Evolutionary conservation across 2,113 vertebrate genomes (phyloP).

Genomic region (Odocoileus virginianus): DNA sequence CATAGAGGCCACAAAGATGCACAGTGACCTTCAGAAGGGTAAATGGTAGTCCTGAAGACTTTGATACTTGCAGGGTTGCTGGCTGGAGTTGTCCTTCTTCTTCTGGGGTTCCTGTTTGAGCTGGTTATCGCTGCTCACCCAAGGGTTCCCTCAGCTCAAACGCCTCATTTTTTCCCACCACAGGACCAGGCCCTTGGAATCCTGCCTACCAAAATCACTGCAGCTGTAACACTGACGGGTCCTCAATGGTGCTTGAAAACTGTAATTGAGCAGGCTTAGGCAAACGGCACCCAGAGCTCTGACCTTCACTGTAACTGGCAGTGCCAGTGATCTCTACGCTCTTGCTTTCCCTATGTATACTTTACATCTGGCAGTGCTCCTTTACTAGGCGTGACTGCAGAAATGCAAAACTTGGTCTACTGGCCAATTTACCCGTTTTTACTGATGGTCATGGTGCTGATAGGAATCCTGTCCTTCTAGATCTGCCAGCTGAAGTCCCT

Average conservation of each 20-base stretch:
- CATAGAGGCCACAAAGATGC: slow-evolving; percentile 98
- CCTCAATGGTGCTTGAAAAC: slow-evolving; percentile 99
- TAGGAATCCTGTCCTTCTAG: slow-evolving; percentile 97
- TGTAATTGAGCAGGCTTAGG: slow-evolving; percentile 98
- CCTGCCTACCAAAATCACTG: slow-evolving; percentile 98
- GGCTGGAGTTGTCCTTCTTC: slow-evolving; percentile 92
- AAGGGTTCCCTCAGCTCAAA: slow-evolving; percentile 96
- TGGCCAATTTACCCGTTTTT: slow-evolving; percentile 96
- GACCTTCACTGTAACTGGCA: slow-evolving; percentile 95
- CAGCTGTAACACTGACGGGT: slow-evolving; percentile 97
- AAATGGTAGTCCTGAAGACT: slow-evolving; percentile 85
- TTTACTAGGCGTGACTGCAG: slow-evolving; percentile 89
- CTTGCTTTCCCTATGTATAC: slow-evolving; percentile 92
- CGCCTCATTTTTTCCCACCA: slow-evolving; percentile 97
- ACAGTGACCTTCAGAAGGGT: slow-evolving; percentile 94
- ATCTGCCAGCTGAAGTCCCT: slow-evolving; percentile 98
- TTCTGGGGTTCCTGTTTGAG: slow-evolving; percentile 95
- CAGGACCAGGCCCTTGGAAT: slow-evolving; percentile 99
- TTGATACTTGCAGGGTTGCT: slow-evolving; percentile 92
- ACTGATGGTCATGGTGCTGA: slow-evolving; percentile 94
- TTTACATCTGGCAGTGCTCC: slow-evolving; percentile 92
- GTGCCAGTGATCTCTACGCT: slow-evolving; percentile 94
- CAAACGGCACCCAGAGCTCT: slow-evolving; percentile 96
- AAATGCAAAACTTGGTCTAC: slow-evolving; percentile 97
- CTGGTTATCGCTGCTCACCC: slow-evolving; percentile 95